These are phyloP conservation scores for Lithobates pipiens DNA, from an alignment of 2,797 vertebrate genomes.

Conservation along the genomic window DNA sequence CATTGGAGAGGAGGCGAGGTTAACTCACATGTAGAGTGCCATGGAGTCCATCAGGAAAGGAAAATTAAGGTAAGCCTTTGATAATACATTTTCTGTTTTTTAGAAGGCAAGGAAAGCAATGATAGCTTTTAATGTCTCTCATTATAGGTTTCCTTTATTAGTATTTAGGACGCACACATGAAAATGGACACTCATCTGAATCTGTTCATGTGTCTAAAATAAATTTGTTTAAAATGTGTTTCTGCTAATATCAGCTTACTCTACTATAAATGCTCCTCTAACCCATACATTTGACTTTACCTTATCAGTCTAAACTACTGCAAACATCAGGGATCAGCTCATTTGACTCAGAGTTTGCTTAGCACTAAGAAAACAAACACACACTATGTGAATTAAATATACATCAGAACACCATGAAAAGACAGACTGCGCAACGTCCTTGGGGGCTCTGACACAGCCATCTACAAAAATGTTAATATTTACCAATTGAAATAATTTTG, in stretches of 20 bases:
- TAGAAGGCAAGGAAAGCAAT: too few species aligned
- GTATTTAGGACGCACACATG: background rate
- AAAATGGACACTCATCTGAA: background rate
- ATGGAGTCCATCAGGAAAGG: too few species aligned
- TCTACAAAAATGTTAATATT: too few species aligned
- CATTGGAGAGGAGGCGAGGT: too few species aligned
- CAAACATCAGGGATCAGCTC: constrained; percentile 21
- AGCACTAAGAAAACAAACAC: constrained; percentile 33
- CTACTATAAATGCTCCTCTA: constrained; percentile 9
- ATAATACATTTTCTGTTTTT: too few species aligned
- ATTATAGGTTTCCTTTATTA: background rate
- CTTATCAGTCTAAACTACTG: constrained; percentile 19
- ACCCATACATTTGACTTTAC: constrained; percentile 19
- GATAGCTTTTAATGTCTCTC: too few species aligned
- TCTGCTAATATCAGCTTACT: background rate
- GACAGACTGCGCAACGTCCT: background rate
- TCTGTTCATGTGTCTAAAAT: background rate
- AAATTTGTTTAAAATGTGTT: background rate
- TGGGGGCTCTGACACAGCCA: too few species aligned
- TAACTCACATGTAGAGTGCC: too few species aligned
- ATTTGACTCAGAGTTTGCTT: constrained; percentile 17
- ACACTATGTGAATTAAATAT: background rate
- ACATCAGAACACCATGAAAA: background rate
- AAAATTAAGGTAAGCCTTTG: too few species aligned
- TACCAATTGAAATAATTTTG: too few species aligned